Base-by-base conservation (phyloP, 2,113 vertebrate genomes). In the Forbesichthys agassizii region DNA sequence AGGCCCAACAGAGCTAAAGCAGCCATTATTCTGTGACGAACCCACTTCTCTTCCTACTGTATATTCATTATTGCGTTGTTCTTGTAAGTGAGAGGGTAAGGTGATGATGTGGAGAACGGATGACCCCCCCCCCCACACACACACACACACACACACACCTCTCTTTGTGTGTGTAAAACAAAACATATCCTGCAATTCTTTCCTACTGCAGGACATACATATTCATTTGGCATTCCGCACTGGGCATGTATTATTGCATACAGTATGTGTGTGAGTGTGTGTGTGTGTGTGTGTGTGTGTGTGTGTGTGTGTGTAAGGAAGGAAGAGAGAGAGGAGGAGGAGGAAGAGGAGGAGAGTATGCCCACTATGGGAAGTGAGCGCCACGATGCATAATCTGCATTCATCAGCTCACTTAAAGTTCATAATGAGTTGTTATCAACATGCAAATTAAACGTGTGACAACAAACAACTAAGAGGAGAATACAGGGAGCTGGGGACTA, bases 361-460 rank as follows among this genome's bases (percentile, higher is more conserved):
- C 61, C 47, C 69, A 67, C 74, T 71, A 72, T 67, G 13, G 69
- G 57, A 79, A 61, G 64, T 20, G 47, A 63, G 65, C 9, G 63
- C 62, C 51, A 33, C 48, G 52, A 71, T 63, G 73, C 70, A 82
- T 86, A 85, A 88, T 89, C 76, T 77, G 60, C 74, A 88, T 80
- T 84, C 70, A 84, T 85, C 73, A 86, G 67, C 74, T 70, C 61
- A 63, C 75, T 73, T 84, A 75, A 80, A 75, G 68, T 84, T 84
- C 71, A 74, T 79, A 86, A 86, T 83, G 76, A 80, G 81, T 67
- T 79, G 71, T 82, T 81, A 74, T 81, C 68, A 71, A 81, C 79
- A 85, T 86, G 81, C 80, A 86, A 85, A 88, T 84, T 81, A 53
- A 14, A 65, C 33, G 63, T 74, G 52, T 78, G 70, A 73, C 81